Base-by-base conservation (phyloP, 2,797 vertebrate species). In the Glossophaga mutica region DNA sequence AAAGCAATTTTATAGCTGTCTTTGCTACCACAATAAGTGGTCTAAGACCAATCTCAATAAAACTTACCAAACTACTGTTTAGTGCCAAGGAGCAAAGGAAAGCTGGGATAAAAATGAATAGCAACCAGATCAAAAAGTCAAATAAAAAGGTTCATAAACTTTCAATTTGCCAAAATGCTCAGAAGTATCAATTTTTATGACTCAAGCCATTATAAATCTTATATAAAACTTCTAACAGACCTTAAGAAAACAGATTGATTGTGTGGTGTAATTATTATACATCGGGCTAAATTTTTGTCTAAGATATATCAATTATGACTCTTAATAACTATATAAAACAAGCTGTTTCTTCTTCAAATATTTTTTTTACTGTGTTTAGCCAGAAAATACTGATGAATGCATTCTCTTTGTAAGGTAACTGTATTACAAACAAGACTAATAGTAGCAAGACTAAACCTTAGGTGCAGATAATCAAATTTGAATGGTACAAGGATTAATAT, bases 301-400 rank as follows among this genome's bases (percentile, higher is more conserved):
- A 90, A 85, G 39, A 95, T 94, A 74, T 59, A 46, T n/a, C 93
- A 85, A 94, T 79, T 86, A 90, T 77, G 46, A 90, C 15, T 94
- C n/a, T 94, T 85, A 94, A 68, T 90, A 79, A 87, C 26, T 90
- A 91, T 78, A 92, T 96, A 84, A 94, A 84, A 7, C 48, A 94
- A 95, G 48, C 59, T 81, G n/a, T 50, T 85, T 42, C 42, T 74
- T 85, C 57, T 93, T 90, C 44, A 85, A 67, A 62, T 26, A 52
- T 39, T 37, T 70, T 70, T 73, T 85, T 57, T 34, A 88, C 93
- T 84, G 34, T 82, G 52, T 65, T 87, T 68, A 87, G 15, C 14
- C 42, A 94, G 65, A 68, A 91, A 94, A 94, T 84, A 81, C 11
- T 48, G 24, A 91, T 42, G 29, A 78, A 44, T 87, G 91, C 29